Evolutionary conservation across 35 echinoderm and acorn worm species (phyloP).

Genomic region (Heliocidaris erythrogramma): DNA sequence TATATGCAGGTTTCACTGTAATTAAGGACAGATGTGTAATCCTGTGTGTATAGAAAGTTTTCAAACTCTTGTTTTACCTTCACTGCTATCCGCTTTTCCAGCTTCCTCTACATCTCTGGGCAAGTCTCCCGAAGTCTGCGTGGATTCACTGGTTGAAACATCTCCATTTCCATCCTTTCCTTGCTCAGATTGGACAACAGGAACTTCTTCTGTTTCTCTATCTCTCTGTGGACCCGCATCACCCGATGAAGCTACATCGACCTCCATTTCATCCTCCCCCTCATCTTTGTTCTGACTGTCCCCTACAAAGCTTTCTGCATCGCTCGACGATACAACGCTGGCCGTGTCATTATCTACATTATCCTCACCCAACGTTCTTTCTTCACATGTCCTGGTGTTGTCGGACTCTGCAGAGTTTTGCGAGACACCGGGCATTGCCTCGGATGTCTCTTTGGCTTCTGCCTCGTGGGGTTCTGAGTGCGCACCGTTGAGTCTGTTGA

Average conservation of each 20-base stretch:
- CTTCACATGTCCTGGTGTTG: not conserved
- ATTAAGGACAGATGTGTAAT: too few species aligned
- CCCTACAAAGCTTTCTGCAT: slow-evolving; percentile 23
- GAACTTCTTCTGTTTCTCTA: slow-evolving; percentile 25
- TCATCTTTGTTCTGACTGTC: not conserved
- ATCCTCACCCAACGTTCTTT: slow-evolving; percentile 36
- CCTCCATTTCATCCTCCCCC: slow-evolving; percentile 38
- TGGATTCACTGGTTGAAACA: slow-evolving; percentile 36
- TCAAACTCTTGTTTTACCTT: not conserved
- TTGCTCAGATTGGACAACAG: not conserved
- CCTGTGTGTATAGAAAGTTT: too few species aligned
- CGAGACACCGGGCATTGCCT: not conserved
- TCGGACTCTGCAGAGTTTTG: not conserved
- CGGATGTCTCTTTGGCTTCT: slow-evolving; percentile 24
- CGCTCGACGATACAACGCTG: slow-evolving; percentile 26
- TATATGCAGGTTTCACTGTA: too few species aligned
- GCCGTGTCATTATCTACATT: slow-evolving; percentile 23
- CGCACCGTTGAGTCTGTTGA: slow-evolving; percentile 1
- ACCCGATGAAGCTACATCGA: slow-evolving; percentile 29
- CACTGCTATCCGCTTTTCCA: slow-evolving; percentile 51
- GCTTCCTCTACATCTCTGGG: not conserved
- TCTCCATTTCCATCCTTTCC: not conserved
- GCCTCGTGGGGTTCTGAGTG: not conserved
- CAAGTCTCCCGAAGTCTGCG: not conserved
- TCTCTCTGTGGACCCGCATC: not conserved